Conservation (phyloP, 2,888 invertebrate species). For the Panorpa germanica region DNA sequence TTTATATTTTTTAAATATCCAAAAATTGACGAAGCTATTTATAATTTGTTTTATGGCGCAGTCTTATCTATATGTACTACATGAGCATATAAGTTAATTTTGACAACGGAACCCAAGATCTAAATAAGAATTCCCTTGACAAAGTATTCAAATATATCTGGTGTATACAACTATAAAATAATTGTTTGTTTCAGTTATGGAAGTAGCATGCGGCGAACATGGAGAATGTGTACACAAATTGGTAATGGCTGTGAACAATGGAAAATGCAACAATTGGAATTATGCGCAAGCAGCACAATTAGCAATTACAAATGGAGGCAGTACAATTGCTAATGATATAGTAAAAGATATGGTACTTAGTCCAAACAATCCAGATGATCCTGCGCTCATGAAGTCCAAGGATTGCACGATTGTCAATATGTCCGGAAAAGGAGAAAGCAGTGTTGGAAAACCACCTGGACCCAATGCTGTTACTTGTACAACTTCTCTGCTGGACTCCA, state of each 20-base stretch:
- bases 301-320: constrained; percentile 10
- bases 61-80: no score
- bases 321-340: constrained; percentile 12
- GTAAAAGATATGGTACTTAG: constrained; percentile 13
- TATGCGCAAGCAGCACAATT: constrained; percentile 17
- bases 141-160: no score
- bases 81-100: no score
- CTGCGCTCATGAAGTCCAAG: constrained; percentile 18
- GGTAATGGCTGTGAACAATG: constrained; percentile 66
- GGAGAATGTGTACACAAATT: constrained; percentile 75
- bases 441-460: constrained; percentile 25
- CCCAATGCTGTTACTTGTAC: constrained; percentile 40
- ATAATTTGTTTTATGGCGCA: no score
- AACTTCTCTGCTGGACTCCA: constrained; percentile 50
- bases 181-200: constrained; percentile 52
- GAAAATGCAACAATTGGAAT: constrained; percentile 45
- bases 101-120: no score
- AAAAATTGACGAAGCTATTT: no score
- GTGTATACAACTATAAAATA: background rate
- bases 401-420: constrained; percentile 11
- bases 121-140: no score
- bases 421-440: constrained; percentile 22
- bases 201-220: constrained; percentile 88
- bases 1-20: constrained; percentile 1
- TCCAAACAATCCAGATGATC: constrained; percentile 11